These are phyloP conservation scores for Anodontia alba DNA, from an alignment of 2,888 invertebrate species.

Conservation along the genomic window DNA sequence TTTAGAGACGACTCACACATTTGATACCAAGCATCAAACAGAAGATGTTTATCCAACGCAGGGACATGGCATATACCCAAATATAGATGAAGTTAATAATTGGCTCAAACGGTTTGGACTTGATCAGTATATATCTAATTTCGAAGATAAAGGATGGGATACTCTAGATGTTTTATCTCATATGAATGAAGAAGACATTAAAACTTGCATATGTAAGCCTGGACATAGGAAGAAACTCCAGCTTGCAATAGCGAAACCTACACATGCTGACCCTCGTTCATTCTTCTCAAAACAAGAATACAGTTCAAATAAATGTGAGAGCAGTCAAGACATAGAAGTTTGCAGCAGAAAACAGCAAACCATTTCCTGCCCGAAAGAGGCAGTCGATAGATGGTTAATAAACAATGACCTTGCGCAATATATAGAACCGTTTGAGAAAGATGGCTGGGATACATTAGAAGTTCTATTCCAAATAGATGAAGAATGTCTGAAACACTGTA, in stretches of 20 bases:
- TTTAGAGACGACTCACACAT: neutral
- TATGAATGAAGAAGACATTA: neutral
- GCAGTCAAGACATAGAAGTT: too few species aligned
- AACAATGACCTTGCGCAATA: neutral
- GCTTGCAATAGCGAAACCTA: too few species aligned
- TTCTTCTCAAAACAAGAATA: too few species aligned
- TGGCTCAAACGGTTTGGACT: neutral
- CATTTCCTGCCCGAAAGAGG: too few species aligned
- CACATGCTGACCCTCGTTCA: too few species aligned
- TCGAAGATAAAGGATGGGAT: neutral
- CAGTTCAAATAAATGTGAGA: too few species aligned
- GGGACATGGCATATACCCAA: neutral
- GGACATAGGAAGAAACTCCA: constrained; percentile 1
- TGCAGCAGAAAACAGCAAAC: too few species aligned
- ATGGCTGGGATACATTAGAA: neutral
- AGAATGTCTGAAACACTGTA: neutral
- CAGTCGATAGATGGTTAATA: neutral
- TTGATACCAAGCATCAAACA: neutral
- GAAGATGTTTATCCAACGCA: neutral
- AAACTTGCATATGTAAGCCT: neutral
- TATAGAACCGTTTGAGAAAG: neutral
- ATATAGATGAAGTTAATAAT: neutral
- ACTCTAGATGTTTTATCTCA: neutral
- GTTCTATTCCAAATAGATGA: neutral
- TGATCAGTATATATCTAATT: neutral